Base-by-base conservation (phyloP, 2,888 invertebrate genomes). In the Sminthurides aquaticus region DNA sequence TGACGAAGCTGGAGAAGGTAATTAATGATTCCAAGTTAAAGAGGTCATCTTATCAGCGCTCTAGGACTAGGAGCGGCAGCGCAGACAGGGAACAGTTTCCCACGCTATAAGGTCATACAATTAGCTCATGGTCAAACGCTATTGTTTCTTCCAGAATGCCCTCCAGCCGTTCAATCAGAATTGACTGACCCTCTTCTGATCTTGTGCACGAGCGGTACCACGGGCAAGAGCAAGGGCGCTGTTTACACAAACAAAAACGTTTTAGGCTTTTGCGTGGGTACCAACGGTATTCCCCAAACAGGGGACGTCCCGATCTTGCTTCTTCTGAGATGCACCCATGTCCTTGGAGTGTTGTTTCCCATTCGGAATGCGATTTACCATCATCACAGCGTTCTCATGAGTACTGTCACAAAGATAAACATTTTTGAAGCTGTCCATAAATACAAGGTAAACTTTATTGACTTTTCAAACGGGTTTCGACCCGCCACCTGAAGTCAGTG, bases 141-240 rank as follows among this genome's bases (percentile, higher is more conserved):
- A 43, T 64, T 64, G 5, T n/a, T n/a, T n/a, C n/a, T n/a, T n/a
- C n/a, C 26, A 71, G 73, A 67, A 49, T 71, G 71, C 28, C 73
- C 71, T 2, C 22, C 11, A 18, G 27, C n/a, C 8, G 49, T 64
- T 20, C 49, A 64, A 28, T 20, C 65, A 2, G 62, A 67, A n/a
- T 54, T 74, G 49, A 65, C 66, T 59, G 74, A 74, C 60, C 71
- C 71, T 49, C 54, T 67, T 34, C 34, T 74, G 57, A 68, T 74
- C 28, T 62, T 74, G 2, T 72, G 71, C 55, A 74, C 72, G 1
- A 69, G 68, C 62, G 74, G 74, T 8, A 74, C 74, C 1, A 73
- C 70, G 24, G 73, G 71, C 3, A 70, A 57, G 43, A 67, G 70
- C 60, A 73, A 73, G 62, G 74, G 74, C 11, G 74, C 74, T 22